Base-by-base conservation (phyloP, 1,140 invertebrate species). In the Pseudomyrmex dendroicus region DNA sequence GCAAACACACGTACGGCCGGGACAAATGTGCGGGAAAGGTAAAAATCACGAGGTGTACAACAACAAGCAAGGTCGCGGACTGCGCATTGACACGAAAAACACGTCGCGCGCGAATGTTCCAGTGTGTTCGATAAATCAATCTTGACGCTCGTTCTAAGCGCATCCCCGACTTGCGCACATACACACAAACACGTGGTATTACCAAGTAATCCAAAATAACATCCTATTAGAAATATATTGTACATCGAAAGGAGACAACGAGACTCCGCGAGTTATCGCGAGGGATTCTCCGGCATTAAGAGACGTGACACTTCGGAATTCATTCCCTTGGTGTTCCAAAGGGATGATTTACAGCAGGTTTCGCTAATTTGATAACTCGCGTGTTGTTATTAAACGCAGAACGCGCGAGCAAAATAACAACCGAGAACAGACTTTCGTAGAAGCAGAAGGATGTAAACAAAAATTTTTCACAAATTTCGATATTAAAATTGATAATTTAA, bases 91-190 rank as follows among this genome's bases (percentile, higher is more conserved):
- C 48, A 52, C 73, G 74, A 86, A 82, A 85, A 84, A 72, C 59
- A 54, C 66, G 59, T 82, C 62, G 56, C 46, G 22, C 35, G 46
- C 44, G n/a, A 52, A 56, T 50, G 56, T 67, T 59, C 59, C 35
- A 63, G 54, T 54, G 73, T 17, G 73, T 35, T 56, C 77, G 84
- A 86, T 83, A 82, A 80, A 86, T 86, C 84, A 73, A 87, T 86
- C 54, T 67, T 61, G 56, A 52, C 68, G 54, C 66, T 72, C 57
- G 54, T 56, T 72, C 25, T 80, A 80, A 80, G 66, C 76, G 66
- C 76, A 72, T 72, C 46, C 20, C 66, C 56, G 66, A 70, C 66
- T 25, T 50, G 10, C 25, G 48, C 35, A 9, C 5, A 35, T 1
- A 35, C 7, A 35, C 35, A 35, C 35, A 35, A 4, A 57, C 35